Conservation (phyloP, 1,140 invertebrate genomes). For the Nephotettix cincticeps region DNA sequence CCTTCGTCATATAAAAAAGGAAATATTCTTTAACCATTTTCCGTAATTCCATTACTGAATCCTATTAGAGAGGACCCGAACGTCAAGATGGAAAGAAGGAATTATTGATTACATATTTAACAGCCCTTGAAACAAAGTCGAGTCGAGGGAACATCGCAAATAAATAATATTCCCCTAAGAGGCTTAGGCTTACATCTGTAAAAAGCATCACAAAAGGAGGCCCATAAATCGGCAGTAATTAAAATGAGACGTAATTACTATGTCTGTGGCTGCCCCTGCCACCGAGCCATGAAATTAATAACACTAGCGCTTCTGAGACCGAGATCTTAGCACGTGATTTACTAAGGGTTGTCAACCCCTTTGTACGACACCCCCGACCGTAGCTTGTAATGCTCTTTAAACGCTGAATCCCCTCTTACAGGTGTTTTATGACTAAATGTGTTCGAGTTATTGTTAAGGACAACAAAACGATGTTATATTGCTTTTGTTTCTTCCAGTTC, state of each 20-base stretch:
- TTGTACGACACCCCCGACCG: neutral
- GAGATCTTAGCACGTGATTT: constrained; percentile 7
- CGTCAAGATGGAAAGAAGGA: neutral
- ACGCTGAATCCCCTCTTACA: too few relatives aligned
- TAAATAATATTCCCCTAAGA: constrained; percentile 10
- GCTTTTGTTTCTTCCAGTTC: too few relatives aligned
- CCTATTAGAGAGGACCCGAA: neutral
- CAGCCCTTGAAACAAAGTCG: constrained; percentile 9
- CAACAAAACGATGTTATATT: too few relatives aligned
- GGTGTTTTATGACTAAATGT: too few relatives aligned
- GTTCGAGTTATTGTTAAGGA: too few relatives aligned
- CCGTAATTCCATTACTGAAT: neutral
- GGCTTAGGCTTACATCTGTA: neutral
- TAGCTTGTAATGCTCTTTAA: too few relatives aligned
- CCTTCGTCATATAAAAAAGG: too few relatives aligned
- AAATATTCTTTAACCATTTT: neutral
- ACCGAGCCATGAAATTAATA: constrained; percentile 8
- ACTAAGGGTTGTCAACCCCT: constrained; percentile 10
- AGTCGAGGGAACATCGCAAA: constrained; percentile 4
- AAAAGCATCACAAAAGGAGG: neutral
- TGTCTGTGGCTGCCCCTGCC: neutral
- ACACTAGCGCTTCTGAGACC: neutral
- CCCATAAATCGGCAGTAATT: constrained; percentile 6
- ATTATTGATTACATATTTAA: constrained; percentile 8
- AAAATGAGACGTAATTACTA: constrained; percentile 5